Evolutionary conservation across 1,140 invertebrate species (phyloP), one percentile per base, ranked within the genome.

Genomic region (Drosophila lacertosa): DNA sequence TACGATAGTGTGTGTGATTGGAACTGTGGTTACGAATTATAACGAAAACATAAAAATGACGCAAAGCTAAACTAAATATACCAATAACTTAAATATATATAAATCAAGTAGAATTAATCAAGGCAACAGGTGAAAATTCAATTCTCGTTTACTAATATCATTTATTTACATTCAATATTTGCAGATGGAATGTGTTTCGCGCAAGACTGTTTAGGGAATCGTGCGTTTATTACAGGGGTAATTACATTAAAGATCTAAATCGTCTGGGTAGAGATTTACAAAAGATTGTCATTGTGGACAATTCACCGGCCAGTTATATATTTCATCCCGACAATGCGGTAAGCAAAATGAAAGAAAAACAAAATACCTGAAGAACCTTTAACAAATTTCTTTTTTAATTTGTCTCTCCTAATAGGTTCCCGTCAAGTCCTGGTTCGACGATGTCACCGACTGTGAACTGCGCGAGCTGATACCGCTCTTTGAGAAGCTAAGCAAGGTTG

Each of bases 281-380:
- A 83, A 96, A 98, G 92, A 98, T 99, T 90, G 95, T 99, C 88
- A 99, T 99, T 90, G 96, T 99, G 70, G 99, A 99, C 93, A 99
- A 99, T 94, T 99, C 98, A 82, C 99, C 99, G 81, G 98, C 98
- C 84, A 99, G 98, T 65, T 99, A 99, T 93, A 98, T 99, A 93
- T 99, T 99, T 95, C 99, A 99, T 95, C 98, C 99, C 91, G 97
- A 99, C 92, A 99, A 99, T 94, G 98, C 99, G 92, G 98, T 99
- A 93, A 97, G 96, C 26, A 29, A 1, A 7, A 1, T 18, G 1
- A 11, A 22, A 1, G 3, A 26, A 13, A 13, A 15, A 4, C 1
- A 2, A 45, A 45, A 45, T 45, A 26, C 20, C 4, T 22, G 2
- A 16, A 20, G 1, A 18, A 7, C 3, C 11, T 6, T 4, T 3